A percentile compares a stretch with the other conserved stretches of the same genome.
phyloP scores from a whole-genome alignment of 2,113 vertebrate genomes.

The Burhinus bistriatus region DNA sequence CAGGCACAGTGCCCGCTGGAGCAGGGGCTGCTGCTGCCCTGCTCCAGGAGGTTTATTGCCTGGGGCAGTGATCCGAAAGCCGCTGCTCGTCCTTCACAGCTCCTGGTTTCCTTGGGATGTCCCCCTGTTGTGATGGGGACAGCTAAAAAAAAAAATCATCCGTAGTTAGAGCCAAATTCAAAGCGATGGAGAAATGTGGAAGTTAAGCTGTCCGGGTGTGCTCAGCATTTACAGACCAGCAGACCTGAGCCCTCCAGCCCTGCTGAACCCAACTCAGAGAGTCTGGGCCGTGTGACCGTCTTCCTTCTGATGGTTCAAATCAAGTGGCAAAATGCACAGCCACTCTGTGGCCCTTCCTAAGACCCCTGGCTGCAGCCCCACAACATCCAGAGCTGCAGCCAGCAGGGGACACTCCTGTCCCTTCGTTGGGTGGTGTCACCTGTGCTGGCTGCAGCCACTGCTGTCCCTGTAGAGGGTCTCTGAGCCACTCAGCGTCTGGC shows the following conservation, averaged over 20 bases:
- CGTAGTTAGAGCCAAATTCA: neutral
- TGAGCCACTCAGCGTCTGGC: neutral
- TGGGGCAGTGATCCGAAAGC: neutral
- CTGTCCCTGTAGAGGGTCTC: neutral
- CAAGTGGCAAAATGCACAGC: neutral
- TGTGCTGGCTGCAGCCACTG: neutral
- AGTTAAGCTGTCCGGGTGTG: neutral
- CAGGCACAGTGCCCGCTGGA: neutral
- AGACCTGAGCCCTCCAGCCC: neutral
- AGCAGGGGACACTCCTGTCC: neutral
- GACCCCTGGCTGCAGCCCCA: rapidly evolving
- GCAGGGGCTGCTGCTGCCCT: neutral
- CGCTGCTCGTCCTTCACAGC: neutral
- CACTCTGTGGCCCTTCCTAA: neutral
- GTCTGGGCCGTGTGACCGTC: neutral
- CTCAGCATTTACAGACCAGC: neutral
- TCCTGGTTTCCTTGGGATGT: neutral
- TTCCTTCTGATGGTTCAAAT: neutral
- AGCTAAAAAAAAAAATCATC: neutral
- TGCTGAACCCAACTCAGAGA: neutral
- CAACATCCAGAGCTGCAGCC: neutral
- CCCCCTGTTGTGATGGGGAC: neutral
- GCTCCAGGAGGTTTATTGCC: neutral
- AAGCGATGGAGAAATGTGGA: neutral
- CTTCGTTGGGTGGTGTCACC: neutral